Base-by-base conservation (phyloP, 1,140 invertebrate species). In the Liolophura sinensis region DNA sequence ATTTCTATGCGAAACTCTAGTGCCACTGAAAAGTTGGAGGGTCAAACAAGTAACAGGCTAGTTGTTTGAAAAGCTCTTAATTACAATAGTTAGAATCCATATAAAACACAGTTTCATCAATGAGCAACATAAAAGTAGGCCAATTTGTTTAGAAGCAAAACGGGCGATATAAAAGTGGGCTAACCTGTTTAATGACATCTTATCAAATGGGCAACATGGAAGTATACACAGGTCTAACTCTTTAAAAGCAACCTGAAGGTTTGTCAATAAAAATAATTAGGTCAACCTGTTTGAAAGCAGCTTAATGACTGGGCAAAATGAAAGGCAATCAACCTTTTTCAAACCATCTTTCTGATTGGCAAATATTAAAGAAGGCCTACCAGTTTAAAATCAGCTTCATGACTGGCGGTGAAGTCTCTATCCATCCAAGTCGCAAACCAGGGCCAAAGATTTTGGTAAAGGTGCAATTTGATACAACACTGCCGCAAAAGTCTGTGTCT, bases 401-500 rank as follows among this genome's bases (percentile, higher is more conserved):
- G 0, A 89, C 62, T 31, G 82, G 78, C 18, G 85, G 73, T 9
- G 87, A 84, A 16, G 86, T 83, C 76, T 91, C 90, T 0, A 91
- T 76, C 90, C 90, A 91, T 15, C 90, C 90, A 24, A 90, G 73
- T 20, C 90, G 82, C 25, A 91, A 74, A 0, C 88, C 89, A 6
- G 90, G 90, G 5, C 87, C 87, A 61, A 91, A 75, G 55, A 91
- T 88, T 82, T 91, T 91, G 1, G 89, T 90, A 76, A 91, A 91
- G 0, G 87, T 87, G 24, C 89, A 87, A 75, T 90, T 91, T 0
- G 90, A 91, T 47, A 91, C 81, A 12, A 91, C 85, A 80, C 89
- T 84, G 1, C 89, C 89, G 64, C 66, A 58, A 61, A 73, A 80
- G 50, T 76, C 71, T 52, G 67, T 62, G 60, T 80, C 76, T 25